Evolutionary conservation across 2,888 invertebrate species (phyloP).

Genomic region (Drosophila kambysellisi): DNA sequence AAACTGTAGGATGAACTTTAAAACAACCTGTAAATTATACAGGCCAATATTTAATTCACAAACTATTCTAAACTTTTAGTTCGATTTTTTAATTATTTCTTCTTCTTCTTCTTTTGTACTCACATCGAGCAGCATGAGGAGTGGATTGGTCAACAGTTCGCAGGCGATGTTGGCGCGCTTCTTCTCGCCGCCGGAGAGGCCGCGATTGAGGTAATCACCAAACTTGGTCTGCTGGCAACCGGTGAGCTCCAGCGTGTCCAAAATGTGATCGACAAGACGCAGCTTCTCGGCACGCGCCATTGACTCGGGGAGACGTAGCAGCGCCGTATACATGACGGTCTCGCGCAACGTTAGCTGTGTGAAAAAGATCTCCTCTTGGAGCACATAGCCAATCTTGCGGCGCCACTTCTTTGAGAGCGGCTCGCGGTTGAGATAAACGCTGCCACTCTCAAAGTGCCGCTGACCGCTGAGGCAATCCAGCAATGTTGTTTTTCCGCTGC

Average conservation of each 20-base stretch:
- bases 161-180: slow-evolving; percentile 93
- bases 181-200: slow-evolving; percentile 93
- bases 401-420: slow-evolving; percentile 89
- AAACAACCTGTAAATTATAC: background rate
- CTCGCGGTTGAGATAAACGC: slow-evolving; percentile 88
- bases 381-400: slow-evolving; percentile 91
- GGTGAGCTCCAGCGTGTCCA: slow-evolving; percentile 90
- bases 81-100: background rate
- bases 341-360: slow-evolving; percentile 91
- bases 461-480: slow-evolving; percentile 91
- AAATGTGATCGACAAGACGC: slow-evolving; percentile 91
- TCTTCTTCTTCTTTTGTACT: slow-evolving; percentile 83
- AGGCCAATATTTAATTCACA: background rate
- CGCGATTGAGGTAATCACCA: slow-evolving; percentile 90
- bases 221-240: slow-evolving; percentile 92
- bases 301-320: slow-evolving; percentile 89
- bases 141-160: slow-evolving; percentile 92
- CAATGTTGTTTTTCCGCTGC: slow-evolving; percentile 92
- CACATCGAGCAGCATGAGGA: slow-evolving; percentile 92
- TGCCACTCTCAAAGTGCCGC: slow-evolving; percentile 88
- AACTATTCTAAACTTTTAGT: background rate
- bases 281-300: slow-evolving; percentile 90
- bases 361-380: slow-evolving; percentile 93
- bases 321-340: slow-evolving; percentile 89
- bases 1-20: background rate